A percentile compares a stretch with the other conserved stretches of the same genome.
These are phyloP conservation scores for Acrocephalus scirpaceus DNA, from an alignment of 2,797 vertebrate genomes.

Conservation along the genomic window DNA sequence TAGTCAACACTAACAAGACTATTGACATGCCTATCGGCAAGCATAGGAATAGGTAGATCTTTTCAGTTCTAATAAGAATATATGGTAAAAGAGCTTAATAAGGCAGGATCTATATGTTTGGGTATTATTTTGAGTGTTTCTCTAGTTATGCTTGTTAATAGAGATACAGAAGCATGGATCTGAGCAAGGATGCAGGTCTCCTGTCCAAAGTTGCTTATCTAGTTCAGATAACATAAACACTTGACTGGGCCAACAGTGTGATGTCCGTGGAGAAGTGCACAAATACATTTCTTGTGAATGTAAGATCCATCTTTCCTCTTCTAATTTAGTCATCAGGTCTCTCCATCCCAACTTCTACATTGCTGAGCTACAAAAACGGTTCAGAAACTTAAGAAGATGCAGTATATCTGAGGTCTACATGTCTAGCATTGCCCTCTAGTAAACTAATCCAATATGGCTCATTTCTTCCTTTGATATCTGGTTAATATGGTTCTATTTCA, in stretches of 20 bases:
- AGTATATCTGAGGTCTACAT: background rate
- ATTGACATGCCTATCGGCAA: background rate
- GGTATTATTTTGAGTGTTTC: background rate
- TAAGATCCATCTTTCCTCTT: background rate
- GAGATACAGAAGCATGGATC: background rate
- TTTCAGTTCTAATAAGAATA: background rate
- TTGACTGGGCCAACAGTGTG: background rate
- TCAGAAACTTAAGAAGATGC: background rate
- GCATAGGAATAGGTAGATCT: background rate
- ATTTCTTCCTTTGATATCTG: background rate
- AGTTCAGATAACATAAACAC: background rate
- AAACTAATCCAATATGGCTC: background rate
- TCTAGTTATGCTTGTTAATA: background rate
- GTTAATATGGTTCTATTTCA: background rate
- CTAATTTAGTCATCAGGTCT: background rate
- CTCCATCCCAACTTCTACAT: background rate
- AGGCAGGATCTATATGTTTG: background rate
- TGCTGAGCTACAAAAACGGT: background rate
- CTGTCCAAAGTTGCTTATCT: background rate
- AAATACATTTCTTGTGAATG: background rate
- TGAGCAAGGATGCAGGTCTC: background rate
- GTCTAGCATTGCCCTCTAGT: background rate
- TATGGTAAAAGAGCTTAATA: background rate
- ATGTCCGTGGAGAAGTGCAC: background rate
- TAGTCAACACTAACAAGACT: background rate